These are phyloP conservation scores for Drosophila cardini DNA, from an alignment of 1,140 invertebrate genomes.

Conservation along the genomic window DNA sequence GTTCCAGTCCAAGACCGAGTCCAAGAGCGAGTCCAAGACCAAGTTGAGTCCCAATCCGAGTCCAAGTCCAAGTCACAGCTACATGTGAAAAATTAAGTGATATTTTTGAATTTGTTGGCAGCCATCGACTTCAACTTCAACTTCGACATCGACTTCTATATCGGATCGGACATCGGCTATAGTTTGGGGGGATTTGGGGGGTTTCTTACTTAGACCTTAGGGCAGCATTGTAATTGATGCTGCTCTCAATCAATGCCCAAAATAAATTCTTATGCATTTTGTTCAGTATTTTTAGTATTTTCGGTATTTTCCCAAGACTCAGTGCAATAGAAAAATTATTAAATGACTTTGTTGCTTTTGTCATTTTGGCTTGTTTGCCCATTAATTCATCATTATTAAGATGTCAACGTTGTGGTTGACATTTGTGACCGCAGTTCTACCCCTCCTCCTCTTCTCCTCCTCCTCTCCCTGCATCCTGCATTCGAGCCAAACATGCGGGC, in stretches of 20 bases:
- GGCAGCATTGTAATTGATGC: conserved; percentile 62
- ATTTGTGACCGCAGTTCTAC: conserved; percentile 57
- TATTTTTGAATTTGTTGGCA: conserved; percentile 82
- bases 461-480: conserved; percentile 5
- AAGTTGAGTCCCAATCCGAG: conserved; percentile 10
- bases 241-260: conserved; percentile 77
- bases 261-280: conserved; percentile 53
- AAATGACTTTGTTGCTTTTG: conserved; percentile 65
- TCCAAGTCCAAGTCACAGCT: conserved; percentile 28
- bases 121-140: conserved; percentile 44
- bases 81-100: conserved; percentile 83
- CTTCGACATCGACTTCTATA: not conserved
- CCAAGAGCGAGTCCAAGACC: conserved; percentile 7
- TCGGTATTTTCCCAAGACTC: conserved; percentile 51
- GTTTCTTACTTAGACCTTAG: conserved; percentile 17
- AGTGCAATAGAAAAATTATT: conserved; percentile 77
- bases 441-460: conserved; percentile 17
- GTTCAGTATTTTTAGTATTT: conserved; percentile 10
- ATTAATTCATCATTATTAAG: conserved; percentile 84
- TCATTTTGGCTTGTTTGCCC: conserved; percentile 73
- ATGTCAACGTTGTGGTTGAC: conserved; percentile 80
- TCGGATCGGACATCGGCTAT: not conserved
- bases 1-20: conserved; percentile 15
- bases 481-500: conserved; percentile 60
- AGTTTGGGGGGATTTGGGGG: not conserved